Conservation (phyloP, 2,888 invertebrate genomes). For the Drosophila ustulata region DNA sequence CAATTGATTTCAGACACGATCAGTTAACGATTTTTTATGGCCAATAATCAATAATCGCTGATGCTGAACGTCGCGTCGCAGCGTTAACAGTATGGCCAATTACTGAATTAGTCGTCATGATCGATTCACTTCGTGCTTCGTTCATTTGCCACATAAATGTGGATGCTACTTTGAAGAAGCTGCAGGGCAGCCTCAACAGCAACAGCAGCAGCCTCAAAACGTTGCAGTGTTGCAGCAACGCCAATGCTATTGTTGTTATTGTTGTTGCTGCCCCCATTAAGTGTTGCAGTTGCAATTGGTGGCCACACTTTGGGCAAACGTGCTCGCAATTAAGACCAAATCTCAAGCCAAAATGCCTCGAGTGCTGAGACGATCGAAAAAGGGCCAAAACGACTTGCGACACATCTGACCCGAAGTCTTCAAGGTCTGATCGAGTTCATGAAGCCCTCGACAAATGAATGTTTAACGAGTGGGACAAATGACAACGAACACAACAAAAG, state of each 20-base stretch:
- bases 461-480: constrained; percentile 63
- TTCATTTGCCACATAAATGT: constrained; percentile 21
- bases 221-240: constrained; percentile 13
- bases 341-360: constrained; percentile 38
- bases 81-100: constrained; percentile 24
- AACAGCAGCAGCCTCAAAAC: neutral
- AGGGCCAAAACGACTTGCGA: constrained; percentile 21
- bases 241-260: neutral
- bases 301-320: constrained; percentile 57
- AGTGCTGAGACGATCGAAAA: constrained; percentile 30
- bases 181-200: neutral
- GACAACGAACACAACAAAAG: constrained; percentile 17
- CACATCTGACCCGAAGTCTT: constrained; percentile 9
- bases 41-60: neutral
- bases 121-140: constrained; percentile 40
- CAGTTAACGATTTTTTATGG: neutral
- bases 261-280: constrained; percentile 45
- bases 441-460: constrained; percentile 51
- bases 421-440: constrained; percentile 45
- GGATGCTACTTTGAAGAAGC: constrained; percentile 21
- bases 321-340: constrained; percentile 50
- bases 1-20: neutral
- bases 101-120: constrained; percentile 15
- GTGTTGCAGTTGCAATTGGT: constrained; percentile 73
- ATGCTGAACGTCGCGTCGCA: neutral